Evolutionary conservation across 2,888 invertebrate species (phyloP).

Genomic region (Lepeophtheirus nordmannii): DNA sequence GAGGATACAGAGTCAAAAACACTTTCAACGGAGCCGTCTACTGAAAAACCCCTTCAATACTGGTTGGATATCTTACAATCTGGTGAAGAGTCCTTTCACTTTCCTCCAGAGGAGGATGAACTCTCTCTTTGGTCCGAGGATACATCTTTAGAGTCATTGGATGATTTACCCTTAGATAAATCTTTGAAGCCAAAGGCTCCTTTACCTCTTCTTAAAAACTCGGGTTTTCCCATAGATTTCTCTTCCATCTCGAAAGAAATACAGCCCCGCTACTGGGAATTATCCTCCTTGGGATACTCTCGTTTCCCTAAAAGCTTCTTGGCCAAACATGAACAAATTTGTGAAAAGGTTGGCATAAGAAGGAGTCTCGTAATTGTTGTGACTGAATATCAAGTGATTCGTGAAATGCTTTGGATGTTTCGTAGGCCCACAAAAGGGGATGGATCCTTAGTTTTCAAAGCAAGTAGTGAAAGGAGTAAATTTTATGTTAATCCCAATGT

Average conservation of each 20-base stretch:
- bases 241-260: background rate
- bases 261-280: background rate
- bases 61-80: background rate
- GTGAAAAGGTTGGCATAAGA: background rate
- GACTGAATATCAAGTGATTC: constrained; percentile 20
- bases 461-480: background rate
- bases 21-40: background rate
- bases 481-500: background rate
- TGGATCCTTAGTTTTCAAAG: constrained; percentile 10
- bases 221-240: background rate
- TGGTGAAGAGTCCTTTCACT: background rate
- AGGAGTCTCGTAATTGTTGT: background rate
- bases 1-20: background rate
- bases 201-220: background rate
- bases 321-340: background rate
- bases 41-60: background rate
- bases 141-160: background rate
- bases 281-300: background rate
- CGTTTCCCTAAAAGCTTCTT: background rate
- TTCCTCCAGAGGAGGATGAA: background rate
- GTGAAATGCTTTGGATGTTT: constrained; percentile 22
- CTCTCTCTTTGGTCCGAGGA: background rate
- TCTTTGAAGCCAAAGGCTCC: background rate
- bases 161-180: background rate
- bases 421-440: constrained; percentile 11